Evolutionary conservation across 2,888 invertebrate genomes (phyloP), one percentile per base, ranked within the genome.

Genomic region (Zaprionus obscuricornis): DNA sequence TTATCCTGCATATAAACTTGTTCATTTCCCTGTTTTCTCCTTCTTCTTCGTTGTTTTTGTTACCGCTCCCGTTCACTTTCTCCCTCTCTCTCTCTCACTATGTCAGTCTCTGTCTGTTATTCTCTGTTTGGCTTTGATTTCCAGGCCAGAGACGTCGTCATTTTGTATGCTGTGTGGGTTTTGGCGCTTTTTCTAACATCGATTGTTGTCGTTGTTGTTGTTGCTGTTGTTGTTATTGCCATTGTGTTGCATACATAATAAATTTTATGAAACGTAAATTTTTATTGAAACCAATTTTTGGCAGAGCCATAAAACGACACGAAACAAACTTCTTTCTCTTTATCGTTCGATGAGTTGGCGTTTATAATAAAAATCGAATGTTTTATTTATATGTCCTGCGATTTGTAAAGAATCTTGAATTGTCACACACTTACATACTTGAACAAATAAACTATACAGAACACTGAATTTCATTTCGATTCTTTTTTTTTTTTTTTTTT

Each of bases 181-280:
- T 52, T 49, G 39, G 43, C 51, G 64, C 39, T 64, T 65, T 56
- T 50, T 49, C 36, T 27, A 52, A 37, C 45, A 58, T 66, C 70
- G 57, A 69, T 70, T 70, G 59, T 64, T 64, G 34, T 31, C 33
- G 22, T 10, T 33, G 33, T 22, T 34, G 3, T n/a, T n/a, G n/a
- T n/a, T 63, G 49, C 34, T 55, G 39, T 22, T 42, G 49, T 36
- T 37, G 45, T 24, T 62, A 64, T 57, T 52, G 60, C 70, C 75
- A 63, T 83, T 83, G 81, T 74, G 68, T 68, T 71, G 84, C 85
- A 82, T 76, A 82, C 78, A 82, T 82, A 85, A 85, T 85, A 83
- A 77, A 83, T 82, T 85, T 85, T 79, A 82, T 85, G 83, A 85
- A 82, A 85, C 83, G 81, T 83, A 85, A 77, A 79, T 81, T 83